Evolutionary conservation across 2,113 vertebrate genomes (phyloP).

Genomic region (Xiphophorus maculatus): DNA sequence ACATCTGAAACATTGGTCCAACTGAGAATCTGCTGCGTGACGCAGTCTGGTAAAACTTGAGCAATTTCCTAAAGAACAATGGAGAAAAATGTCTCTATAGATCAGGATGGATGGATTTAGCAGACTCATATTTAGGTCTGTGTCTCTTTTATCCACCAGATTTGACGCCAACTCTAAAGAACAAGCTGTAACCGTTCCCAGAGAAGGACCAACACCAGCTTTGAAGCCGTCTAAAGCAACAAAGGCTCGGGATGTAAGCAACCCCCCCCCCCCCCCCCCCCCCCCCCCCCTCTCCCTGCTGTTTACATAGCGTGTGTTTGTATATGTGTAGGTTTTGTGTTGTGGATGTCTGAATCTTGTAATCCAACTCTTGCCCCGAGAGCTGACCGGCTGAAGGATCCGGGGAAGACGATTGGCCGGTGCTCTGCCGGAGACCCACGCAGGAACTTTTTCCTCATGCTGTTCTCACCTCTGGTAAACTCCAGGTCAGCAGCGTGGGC

Average conservation of each 20-base stretch:
- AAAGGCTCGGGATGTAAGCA: constrained; percentile 77
- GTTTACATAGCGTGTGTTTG: constrained; percentile 24
- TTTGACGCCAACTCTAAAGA: constrained; percentile 73
- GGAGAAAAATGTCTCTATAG: too few relatives aligned
- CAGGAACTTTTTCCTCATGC: constrained; percentile 58
- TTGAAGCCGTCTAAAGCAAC: constrained; percentile 72
- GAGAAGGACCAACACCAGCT: constrained; percentile 72
- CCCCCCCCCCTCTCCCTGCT: too few relatives aligned
- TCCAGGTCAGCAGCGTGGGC: constrained; percentile 83
- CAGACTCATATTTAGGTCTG: background rate
- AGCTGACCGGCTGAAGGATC: background rate
- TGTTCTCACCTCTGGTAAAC: constrained; percentile 81
- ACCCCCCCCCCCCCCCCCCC: too few relatives aligned
- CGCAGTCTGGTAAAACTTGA: too few relatives aligned
- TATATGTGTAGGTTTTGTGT: constrained; percentile 18
- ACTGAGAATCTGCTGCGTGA: too few relatives aligned
- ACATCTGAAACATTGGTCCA: too few relatives aligned
- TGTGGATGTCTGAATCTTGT: constrained; percentile 24
- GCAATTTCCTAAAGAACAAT: too few relatives aligned
- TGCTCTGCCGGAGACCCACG: constrained; percentile 13
- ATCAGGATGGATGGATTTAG: too few relatives aligned
- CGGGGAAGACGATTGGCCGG: constrained; percentile 10
- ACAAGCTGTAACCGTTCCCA: constrained; percentile 67
- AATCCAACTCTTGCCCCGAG: constrained; percentile 1
- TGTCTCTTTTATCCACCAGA: constrained; percentile 59